Percentiles rank a stretch among this genome's conserved stretches.
Evolutionary conservation across 2,888 invertebrate genomes (phyloP).

Genomic region (Bombyx huttoni): DNA sequence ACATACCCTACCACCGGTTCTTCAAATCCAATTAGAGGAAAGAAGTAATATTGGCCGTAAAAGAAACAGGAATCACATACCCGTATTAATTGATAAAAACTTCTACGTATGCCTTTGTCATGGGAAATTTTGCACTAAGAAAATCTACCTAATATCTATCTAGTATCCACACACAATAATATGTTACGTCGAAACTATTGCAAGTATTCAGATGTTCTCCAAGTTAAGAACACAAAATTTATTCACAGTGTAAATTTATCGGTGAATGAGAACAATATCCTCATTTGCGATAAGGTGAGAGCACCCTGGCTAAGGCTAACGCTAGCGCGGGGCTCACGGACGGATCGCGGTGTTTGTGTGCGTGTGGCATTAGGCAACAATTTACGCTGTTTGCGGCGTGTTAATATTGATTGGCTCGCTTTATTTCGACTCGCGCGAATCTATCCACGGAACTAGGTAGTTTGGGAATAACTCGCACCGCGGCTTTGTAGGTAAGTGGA

Average conservation of each 20-base stretch:
- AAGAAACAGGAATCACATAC: too few relatives aligned
- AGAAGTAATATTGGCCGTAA: too few relatives aligned
- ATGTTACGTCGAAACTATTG: neutral
- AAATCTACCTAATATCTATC: neutral
- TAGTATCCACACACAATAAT: neutral
- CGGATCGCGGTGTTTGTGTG: conserved; percentile 36
- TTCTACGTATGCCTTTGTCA: too few relatives aligned
- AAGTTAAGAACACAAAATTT: neutral
- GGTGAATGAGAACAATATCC: conserved; percentile 2
- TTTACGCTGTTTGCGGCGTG: conserved; percentile 73
- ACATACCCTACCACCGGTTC: too few relatives aligned
- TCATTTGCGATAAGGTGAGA: conserved; percentile 10
- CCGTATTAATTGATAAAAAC: too few relatives aligned
- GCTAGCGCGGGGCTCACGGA: conserved; percentile 36
- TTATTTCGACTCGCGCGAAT: conserved; percentile 68
- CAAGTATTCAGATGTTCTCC: conserved; percentile 1
- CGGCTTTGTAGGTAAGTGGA: neutral
- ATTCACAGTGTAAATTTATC: neutral
- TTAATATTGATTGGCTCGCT: conserved; percentile 73
- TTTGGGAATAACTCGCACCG: conserved; percentile 10
- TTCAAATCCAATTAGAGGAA: too few relatives aligned
- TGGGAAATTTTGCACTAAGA: neutral
- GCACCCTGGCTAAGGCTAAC: conserved; percentile 44
- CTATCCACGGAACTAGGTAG: conserved; percentile 52
- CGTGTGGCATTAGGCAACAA: conserved; percentile 70